phyloP scores from a whole-genome alignment of 2,113 vertebrate genomes.

The Pseudopipra pipra region DNA sequence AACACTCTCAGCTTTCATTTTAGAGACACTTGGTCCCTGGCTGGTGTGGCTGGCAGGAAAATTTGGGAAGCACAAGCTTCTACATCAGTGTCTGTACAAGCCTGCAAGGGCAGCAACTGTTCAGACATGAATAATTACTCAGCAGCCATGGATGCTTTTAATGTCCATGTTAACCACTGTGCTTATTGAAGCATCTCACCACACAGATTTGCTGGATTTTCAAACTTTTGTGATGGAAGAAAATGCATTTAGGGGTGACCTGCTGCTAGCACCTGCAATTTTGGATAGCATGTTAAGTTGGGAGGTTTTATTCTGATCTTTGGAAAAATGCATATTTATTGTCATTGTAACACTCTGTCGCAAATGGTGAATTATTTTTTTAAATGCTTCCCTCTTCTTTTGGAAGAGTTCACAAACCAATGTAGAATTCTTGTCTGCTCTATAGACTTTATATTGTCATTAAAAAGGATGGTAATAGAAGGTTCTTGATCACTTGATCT shows the following conservation, averaged over 20 bases:
- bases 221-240: not conserved
- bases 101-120: accelerated
- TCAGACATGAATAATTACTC: not conserved
- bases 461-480: not conserved
- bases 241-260: accelerated
- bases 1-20: not conserved
- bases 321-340: not conserved
- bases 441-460: not conserved
- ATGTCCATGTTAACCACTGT: not conserved
- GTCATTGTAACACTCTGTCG: not conserved
- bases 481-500: not conserved
- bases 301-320: not conserved
- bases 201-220: not conserved
- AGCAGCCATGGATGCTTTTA: not conserved
- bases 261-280: not conserved
- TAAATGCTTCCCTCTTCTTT: not conserved
- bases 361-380: not conserved
- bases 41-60: not conserved
- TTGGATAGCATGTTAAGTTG: not conserved
- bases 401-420: not conserved
- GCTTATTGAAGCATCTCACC: not conserved
- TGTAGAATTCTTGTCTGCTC: not conserved
- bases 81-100: not conserved
- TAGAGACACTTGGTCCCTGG: not conserved
- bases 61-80: not conserved